A percentile compares a stretch with the other conserved stretches of the same genome.
phyloP scores from a whole-genome alignment of 1,140 invertebrate species.

The Bombyx mandarina region DNA sequence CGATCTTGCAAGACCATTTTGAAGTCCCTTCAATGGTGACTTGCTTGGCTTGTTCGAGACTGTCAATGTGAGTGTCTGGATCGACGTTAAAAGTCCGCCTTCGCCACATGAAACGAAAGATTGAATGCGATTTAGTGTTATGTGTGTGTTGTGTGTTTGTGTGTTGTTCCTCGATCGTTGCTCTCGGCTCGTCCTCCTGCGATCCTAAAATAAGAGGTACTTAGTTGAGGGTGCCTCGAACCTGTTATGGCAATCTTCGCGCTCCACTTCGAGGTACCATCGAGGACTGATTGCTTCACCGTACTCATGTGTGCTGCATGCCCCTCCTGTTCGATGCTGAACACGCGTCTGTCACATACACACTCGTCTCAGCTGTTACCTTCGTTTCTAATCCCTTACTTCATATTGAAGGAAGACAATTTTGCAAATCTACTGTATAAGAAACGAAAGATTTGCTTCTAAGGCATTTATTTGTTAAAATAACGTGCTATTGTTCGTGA shows the following conservation, averaged over 20 bases:
- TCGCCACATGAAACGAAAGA: slow-evolving; percentile 72
- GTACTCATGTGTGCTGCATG: slow-evolving; percentile 97
- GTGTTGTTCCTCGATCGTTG: slow-evolving; percentile 3
- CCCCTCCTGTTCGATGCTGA: slow-evolving; percentile 93
- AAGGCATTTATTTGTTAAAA: too few relatives aligned
- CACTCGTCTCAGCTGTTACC: slow-evolving; percentile 37
- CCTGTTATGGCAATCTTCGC: slow-evolving; percentile 99
- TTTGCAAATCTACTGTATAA: too few relatives aligned
- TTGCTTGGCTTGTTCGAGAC: slow-evolving; percentile 97
- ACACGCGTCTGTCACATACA: slow-evolving; percentile 86
- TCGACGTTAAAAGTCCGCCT: slow-evolving; percentile 98
- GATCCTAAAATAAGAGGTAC: slow-evolving; percentile 21
- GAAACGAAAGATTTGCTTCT: too few relatives aligned
- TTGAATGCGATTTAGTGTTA: slow-evolving; percentile 49
- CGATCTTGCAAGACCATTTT: slow-evolving; percentile 99
- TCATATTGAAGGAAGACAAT: too few relatives aligned
- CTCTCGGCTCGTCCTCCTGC: slow-evolving; percentile 7
- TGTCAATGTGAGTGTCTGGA: slow-evolving; percentile 98
- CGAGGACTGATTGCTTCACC: slow-evolving; percentile 98
- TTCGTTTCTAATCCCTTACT: background rate
- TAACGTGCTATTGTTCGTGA: too few relatives aligned
- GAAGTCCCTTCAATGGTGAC: slow-evolving; percentile 99
- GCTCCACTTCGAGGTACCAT: slow-evolving; percentile 99
- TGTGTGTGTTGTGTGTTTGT: slow-evolving; percentile 25
- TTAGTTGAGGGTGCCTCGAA: slow-evolving; percentile 75